Evolutionary conservation across 2,797 vertebrate genomes (phyloP), one percentile per base, ranked within the genome.

Genomic region (Anabas testudineus): DNA sequence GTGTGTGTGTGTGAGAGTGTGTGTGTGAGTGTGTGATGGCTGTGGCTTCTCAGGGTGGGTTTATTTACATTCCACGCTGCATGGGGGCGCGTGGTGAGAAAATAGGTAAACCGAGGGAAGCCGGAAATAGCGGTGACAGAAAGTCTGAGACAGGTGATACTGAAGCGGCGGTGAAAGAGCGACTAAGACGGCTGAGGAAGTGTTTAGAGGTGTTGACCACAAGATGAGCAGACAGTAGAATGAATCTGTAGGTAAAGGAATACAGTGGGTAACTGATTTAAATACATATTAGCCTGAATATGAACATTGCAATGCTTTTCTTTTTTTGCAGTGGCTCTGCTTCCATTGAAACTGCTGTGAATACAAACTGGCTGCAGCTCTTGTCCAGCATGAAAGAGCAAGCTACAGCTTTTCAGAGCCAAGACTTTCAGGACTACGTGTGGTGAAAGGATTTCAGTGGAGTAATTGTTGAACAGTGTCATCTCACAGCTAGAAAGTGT

Each of bases 51-150:
- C 21, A 0, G 32, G 71, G 74, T 67, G n/a, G 76, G 77, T 87
- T 82, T 89, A 81, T 89, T 88, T 88, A 89, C 83, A 87, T 85
- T 83, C 77, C 42, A 34, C 74, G 2, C 86, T 71, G 74, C 75
- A 74, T 49, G 76, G 71, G 57, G 61, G 59, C 3, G 54, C 61
- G 58, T 54, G 74, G 71, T 6, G 79, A 70, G 69, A 66, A 60
- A 75, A 70, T 56, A 67, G 67, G 76, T 71, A 71, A 76, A 75
- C 54, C 41, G 16, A 70, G 80, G 81, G 59, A 76, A 48, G 71
- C 48, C 18, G 41, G 67, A 86, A 88, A 82, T 67, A 87, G 67
- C 43, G 10, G 67, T 22, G 56, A 49, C 52, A 55, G 62, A 71
- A 68, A 76, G 73, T 58, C 34, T 1, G 63, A 81, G 69, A 51